These are phyloP conservation scores for Tortrix viridana DNA, from an alignment of 2,888 invertebrate genomes.

Conservation along the genomic window DNA sequence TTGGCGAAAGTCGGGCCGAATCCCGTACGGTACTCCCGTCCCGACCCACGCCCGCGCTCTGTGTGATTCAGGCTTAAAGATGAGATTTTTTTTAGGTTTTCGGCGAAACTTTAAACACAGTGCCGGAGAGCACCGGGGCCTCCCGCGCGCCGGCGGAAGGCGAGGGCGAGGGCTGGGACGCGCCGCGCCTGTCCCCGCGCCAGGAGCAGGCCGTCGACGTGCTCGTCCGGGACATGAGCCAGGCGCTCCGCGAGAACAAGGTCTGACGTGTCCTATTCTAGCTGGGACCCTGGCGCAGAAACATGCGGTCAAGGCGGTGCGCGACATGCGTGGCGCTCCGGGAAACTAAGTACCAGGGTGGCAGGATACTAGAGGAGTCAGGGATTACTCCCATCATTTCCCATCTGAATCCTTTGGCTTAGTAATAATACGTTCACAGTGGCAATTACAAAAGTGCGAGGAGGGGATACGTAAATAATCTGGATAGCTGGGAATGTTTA, in stretches of 20 bases:
- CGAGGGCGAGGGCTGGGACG: conserved; percentile 48
- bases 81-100: conserved; percentile 59
- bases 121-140: conserved; percentile 17
- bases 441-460: no score
- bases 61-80: no score
- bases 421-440: no score
- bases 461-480: no score
- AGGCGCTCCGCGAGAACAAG: conserved; percentile 75
- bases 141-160: conserved; percentile 31
- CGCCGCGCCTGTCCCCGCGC: conserved; percentile 61
- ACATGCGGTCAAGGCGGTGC: conserved; percentile 71
- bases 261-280: conserved; percentile 51
- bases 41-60: no score
- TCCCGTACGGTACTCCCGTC: no score
- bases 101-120: conserved; percentile 54
- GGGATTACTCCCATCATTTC: no score
- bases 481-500: no score
- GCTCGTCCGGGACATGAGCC: conserved; percentile 72
- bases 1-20: no score
- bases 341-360: neutral
- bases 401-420: no score
- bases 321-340: no score
- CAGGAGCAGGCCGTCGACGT: conserved; percentile 81
- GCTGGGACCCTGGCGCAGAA: conserved; percentile 71
- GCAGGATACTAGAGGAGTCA: neutral